These are phyloP conservation scores for Asarcornis scutulata DNA, from an alignment of 2,113 vertebrate species.

Conservation along the genomic window DNA sequence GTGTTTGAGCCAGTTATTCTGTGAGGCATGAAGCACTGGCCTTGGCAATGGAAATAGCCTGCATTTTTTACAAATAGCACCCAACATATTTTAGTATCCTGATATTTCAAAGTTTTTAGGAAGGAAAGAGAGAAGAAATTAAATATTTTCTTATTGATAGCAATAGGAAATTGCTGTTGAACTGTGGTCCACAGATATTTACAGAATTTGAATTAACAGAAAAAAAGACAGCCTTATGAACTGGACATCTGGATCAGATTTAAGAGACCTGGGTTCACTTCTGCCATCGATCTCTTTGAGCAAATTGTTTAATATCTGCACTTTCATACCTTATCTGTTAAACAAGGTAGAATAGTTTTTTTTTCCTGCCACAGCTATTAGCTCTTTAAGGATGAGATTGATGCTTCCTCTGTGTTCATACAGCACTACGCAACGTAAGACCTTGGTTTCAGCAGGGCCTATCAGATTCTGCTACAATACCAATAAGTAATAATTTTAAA, in stretches of 20 bases:
- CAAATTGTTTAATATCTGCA: conserved; percentile 47
- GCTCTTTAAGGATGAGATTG: not conserved
- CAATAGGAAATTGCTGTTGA: conserved; percentile 12
- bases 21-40: not conserved
- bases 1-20: not conserved
- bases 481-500: not conserved
- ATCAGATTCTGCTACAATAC: not conserved
- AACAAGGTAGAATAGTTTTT: conserved; percentile 23
- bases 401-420: not conserved
- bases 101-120: not conserved
- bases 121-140: not conserved
- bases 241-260: conserved; percentile 33
- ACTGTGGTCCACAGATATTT: not conserved
- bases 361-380: not conserved
- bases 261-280: not conserved
- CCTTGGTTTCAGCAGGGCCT: not conserved
- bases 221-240: not conserved
- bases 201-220: conserved; percentile 11
- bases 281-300: conserved; percentile 15
- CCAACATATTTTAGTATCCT: not conserved
- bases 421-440: not conserved
- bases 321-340: conserved; percentile 28
- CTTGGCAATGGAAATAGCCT: not conserved
- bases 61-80: not conserved
- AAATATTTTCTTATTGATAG: not conserved